Evolutionary conservation across 2,888 invertebrate genomes (phyloP).

Genomic region (Apodemia hepburni): DNA sequence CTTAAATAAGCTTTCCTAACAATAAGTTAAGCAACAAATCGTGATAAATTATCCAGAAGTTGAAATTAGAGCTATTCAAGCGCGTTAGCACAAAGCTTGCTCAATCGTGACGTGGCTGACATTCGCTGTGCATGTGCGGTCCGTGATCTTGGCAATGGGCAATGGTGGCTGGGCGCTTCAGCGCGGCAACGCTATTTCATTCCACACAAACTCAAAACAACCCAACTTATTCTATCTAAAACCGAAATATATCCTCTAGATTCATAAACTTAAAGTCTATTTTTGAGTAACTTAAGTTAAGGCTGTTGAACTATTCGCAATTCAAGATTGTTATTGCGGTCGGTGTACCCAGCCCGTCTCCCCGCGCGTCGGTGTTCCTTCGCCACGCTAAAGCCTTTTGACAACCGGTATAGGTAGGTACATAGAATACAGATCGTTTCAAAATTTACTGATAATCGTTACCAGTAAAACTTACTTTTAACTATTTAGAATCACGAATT

Average conservation of each 20-base stretch:
- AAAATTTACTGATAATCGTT: conserved; percentile 73
- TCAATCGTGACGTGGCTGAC: conserved; percentile 77
- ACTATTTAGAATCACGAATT: conserved; percentile 6
- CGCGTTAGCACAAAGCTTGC: conserved; percentile 69
- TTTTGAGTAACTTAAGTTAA: conserved; percentile 8
- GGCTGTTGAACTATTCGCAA: conserved; percentile 2
- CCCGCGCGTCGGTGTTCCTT: conserved; percentile 35
- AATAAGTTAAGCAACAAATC: conserved; percentile 38
- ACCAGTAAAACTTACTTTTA: conserved; percentile 50
- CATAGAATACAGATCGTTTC: conserved; percentile 54
- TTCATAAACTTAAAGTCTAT: neutral
- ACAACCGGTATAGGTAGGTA: conserved; percentile 69
- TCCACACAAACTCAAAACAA: conserved; percentile 6
- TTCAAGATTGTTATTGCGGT: conserved; percentile 55
- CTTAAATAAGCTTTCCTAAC: conserved; percentile 18
- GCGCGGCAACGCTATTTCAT: conserved; percentile 45
- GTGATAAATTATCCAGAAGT: conserved; percentile 54
- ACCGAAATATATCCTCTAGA: conserved; percentile 19
- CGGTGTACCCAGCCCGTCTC: conserved; percentile 65
- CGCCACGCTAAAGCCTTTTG: conserved; percentile 57
- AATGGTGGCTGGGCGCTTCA: conserved; percentile 63
- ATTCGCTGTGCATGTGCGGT: conserved; percentile 64
- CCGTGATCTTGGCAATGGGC: conserved; percentile 83
- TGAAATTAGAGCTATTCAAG: conserved; percentile 60
- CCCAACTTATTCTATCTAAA: conserved; percentile 10